These are phyloP conservation scores for Bugula neritina DNA, from an alignment of 2,888 invertebrate genomes.

Conservation along the genomic window DNA sequence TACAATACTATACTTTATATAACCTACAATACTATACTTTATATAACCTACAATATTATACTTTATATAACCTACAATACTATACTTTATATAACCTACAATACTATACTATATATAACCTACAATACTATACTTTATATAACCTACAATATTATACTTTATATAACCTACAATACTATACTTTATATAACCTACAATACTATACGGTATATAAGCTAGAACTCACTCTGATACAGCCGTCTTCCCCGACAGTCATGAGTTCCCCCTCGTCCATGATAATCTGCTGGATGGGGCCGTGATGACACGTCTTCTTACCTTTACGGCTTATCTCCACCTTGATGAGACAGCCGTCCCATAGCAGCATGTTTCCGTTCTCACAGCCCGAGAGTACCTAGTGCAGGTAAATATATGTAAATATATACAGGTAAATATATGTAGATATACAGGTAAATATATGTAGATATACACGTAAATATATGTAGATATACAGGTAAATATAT, in stretches of 20 bases:
- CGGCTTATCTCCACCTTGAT: constrained; percentile 64
- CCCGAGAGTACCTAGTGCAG: constrained; percentile 70
- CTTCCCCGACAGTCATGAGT: constrained; percentile 58
- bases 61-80: too few species aligned
- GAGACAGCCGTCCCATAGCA: constrained; percentile 82
- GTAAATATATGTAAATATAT: too few species aligned
- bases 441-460: too few species aligned
- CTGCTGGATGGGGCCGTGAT: constrained; percentile 68
- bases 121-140: neutral
- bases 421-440: too few species aligned
- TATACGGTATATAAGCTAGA: too few species aligned
- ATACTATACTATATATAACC: neutral
- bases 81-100: too few species aligned
- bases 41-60: too few species aligned
- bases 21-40: too few species aligned
- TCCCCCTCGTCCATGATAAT: constrained; percentile 59
- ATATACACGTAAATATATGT: too few species aligned
- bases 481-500: too few species aligned
- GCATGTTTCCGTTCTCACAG: constrained; percentile 82
- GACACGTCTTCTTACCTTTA: constrained; percentile 64
- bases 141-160: neutral
- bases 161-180: neutral
- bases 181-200: neutral
- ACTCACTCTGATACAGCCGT: constrained; percentile 52
- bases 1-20: too few species aligned